A percentile compares a stretch with the other conserved stretches of the same genome.
phyloP scores from a whole-genome alignment of 1,140 invertebrate species.

The Drosophila mojavensis region DNA sequence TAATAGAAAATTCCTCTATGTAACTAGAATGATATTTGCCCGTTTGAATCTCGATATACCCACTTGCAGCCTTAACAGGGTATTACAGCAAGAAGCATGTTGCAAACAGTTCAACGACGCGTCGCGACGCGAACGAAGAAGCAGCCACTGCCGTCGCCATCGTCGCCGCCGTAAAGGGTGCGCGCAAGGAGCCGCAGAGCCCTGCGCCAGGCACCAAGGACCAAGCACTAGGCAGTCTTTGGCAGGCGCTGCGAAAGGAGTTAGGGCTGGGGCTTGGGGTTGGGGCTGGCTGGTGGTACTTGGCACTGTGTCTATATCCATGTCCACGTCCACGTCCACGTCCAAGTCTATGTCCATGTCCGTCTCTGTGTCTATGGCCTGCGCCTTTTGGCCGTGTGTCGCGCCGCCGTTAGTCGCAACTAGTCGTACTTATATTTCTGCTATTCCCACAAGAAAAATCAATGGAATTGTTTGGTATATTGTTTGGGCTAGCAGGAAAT shows the following conservation, averaged over 20 bases:
- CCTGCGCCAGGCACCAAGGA: background rate
- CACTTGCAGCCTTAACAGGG: background rate
- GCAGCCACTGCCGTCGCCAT: slow-evolving; percentile 10
- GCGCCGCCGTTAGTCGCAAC: slow-evolving; percentile 34
- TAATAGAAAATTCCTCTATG: too few relatives aligned
- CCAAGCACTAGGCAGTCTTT: slow-evolving; percentile 7
- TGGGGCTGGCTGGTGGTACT: background rate
- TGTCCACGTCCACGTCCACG: slow-evolving; percentile 23
- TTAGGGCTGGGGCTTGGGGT: slow-evolving; percentile 1
- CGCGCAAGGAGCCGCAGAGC: slow-evolving; percentile 4
- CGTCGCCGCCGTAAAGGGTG: slow-evolving; percentile 15
- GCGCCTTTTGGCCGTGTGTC: slow-evolving; percentile 20
- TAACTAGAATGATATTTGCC: too few relatives aligned
- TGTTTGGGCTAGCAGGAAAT: slow-evolving; percentile 43
- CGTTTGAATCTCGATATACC: background rate
- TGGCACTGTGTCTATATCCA: slow-evolving; percentile 21
- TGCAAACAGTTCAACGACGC: slow-evolving; percentile 76
- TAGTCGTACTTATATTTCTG: slow-evolving; percentile 46
- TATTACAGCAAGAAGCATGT: slow-evolving; percentile 46
- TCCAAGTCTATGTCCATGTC: slow-evolving; percentile 34
- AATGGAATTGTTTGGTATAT: slow-evolving; percentile 81
- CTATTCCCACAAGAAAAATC: slow-evolving; percentile 81
- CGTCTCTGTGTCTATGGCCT: slow-evolving; percentile 52
- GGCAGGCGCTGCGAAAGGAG: slow-evolving; percentile 11
- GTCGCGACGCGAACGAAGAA: slow-evolving; percentile 55